phyloP scores from a whole-genome alignment of 1,140 invertebrate genomes.

The Aphidius ervi region DNA sequence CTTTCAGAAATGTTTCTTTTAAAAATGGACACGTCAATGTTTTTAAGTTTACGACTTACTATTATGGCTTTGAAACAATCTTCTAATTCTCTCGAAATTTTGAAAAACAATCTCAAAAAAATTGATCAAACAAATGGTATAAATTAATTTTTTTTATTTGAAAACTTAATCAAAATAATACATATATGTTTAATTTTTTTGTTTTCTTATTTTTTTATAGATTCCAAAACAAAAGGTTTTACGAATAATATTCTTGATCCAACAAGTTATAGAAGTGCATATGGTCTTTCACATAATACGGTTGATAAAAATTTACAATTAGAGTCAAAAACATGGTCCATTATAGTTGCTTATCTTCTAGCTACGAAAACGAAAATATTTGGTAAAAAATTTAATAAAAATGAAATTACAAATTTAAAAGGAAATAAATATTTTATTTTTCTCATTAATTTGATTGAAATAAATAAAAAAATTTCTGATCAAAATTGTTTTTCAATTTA shows the following conservation, averaged over 20 bases:
- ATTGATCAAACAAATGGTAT: too few relatives aligned
- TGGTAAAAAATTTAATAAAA: not conserved
- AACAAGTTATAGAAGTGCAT: constrained; percentile 1
- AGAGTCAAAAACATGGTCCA: not conserved
- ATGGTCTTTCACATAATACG: not conserved
- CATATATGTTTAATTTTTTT: too few relatives aligned
- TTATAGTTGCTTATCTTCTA: not conserved
- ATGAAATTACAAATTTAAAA: not conserved
- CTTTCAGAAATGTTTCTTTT: constrained; percentile 58
- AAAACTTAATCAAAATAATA: too few relatives aligned
- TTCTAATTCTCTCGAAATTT: constrained; percentile 1
- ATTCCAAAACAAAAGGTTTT: constrained; percentile 7
- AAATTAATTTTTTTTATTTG: too few relatives aligned
- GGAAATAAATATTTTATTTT: too few relatives aligned
- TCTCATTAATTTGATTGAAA: too few relatives aligned
- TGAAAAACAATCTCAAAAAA: not conserved
- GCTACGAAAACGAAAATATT: constrained; percentile 5
- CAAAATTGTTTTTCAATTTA: too few relatives aligned
- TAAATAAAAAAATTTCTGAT: too few relatives aligned
- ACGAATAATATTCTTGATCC: constrained; percentile 3
- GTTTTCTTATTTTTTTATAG: not conserved
- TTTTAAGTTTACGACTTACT: constrained; percentile 61
- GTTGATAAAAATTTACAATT: not conserved
- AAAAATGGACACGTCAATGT: constrained; percentile 60
- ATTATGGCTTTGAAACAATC: constrained; percentile 57